phyloP scores from a whole-genome alignment of 2,797 vertebrate genomes.

The Ambastaia sidthimunki region DNA sequence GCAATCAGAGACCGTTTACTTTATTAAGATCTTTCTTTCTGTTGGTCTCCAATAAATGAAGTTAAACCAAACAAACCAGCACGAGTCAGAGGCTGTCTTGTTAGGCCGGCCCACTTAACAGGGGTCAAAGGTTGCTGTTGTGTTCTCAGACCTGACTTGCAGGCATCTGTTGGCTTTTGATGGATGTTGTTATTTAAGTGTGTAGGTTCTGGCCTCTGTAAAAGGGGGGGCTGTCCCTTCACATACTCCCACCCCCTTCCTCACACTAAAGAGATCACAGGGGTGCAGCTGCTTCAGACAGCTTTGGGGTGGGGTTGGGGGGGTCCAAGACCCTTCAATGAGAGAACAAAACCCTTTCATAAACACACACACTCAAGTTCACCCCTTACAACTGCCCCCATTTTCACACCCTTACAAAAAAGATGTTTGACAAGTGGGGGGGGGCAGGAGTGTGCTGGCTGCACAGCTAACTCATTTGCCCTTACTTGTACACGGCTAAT shows the following conservation, averaged over 20 bases:
- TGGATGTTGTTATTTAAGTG: conserved; percentile 86
- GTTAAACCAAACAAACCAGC: conserved; percentile 64
- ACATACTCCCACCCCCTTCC: conserved; percentile 70
- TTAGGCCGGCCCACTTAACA: conserved; percentile 75
- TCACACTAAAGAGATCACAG: conserved; percentile 80
- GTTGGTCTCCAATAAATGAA: conserved; percentile 55
- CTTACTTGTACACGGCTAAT: conserved; percentile 8
- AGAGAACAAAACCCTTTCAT: conserved; percentile 63
- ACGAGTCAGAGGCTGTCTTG: conserved; percentile 62
- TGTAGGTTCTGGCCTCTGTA: conserved; percentile 78
- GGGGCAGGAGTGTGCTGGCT: conserved; percentile 51
- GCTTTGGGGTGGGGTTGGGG: conserved; percentile 77
- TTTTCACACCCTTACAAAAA: conserved; percentile 60
- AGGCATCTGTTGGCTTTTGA: conserved; percentile 86
- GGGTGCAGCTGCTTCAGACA: conserved; percentile 86
- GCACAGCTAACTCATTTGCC: conserved; percentile 32
- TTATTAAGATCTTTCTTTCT: conserved; percentile 3
- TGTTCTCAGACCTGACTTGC: conserved; percentile 87
- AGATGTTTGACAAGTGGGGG: conserved; percentile 57
- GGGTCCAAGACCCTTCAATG: conserved; percentile 80
- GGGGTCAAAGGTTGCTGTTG: conserved; percentile 83
- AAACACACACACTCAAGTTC: conserved; percentile 53
- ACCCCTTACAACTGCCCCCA: conserved; percentile 56
- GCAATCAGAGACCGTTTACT: conserved; percentile 31
- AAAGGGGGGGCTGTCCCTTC: conserved; percentile 77